Evolutionary conservation across 2,888 invertebrate genomes (phyloP), one percentile per base, ranked within the genome.

Genomic region (Harpalus rubripes): DNA sequence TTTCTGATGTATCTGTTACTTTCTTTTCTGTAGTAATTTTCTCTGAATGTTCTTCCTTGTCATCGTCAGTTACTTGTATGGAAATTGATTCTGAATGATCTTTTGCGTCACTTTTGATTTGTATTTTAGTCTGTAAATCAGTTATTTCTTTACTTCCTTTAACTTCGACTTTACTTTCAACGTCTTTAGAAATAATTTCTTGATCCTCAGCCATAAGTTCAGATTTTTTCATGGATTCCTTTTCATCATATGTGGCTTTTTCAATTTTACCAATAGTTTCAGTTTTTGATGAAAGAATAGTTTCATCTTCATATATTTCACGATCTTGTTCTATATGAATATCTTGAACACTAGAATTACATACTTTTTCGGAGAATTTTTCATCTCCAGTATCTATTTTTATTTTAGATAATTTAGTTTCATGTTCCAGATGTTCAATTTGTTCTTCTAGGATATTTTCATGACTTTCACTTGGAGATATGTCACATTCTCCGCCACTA

Each of bases 401-500:
- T 41, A 88, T 86, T 91, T 93, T 88, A 89, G 91, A 82, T 90
- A 92, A 78, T 88, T 85, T 81, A 89, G 92, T 85, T 91, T 93
- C 87, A 89, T 92, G 89, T 90, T 92, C 91, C 8, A 91, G 86
- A 86, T 91, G 91, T 82, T 89, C 90, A 81, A 91, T 90, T 88
- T 91, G 89, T 87, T 91, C 90, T 89, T 92, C 89, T 39, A 91
- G 87, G 63, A 91, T 88, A 86, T 90, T 88, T 12, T 88, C 88
- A 68, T 88, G 87, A 78, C 88, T 89, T 18, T 94, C 94, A 89
- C 93, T 92, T 90, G 94, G 94, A 86, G 94, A 94, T 87, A 93
- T 92, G 90, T 95, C 95, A 86, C 93, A 93, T 88, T 95, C 95
- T 86, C 93, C 93, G 82, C 95, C 95, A 89, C 95, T 95, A 89